Base-by-base conservation (phyloP, 2,797 vertebrate genomes). In the Crenichthys baileyi region DNA sequence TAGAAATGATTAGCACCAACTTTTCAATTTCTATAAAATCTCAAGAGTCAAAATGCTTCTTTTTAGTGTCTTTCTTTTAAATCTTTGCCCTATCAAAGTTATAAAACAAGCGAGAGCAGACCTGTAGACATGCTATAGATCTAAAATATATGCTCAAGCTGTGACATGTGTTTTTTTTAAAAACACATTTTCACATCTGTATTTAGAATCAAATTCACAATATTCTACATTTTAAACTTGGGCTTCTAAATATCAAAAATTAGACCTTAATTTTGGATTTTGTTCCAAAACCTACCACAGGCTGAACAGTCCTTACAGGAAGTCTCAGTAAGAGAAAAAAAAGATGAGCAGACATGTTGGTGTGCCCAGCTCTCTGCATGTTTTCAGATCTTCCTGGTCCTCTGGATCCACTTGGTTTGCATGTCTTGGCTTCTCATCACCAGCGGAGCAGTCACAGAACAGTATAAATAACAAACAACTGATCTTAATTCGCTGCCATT, bases 381-480 rank as follows among this genome's bases (percentile, higher is more conserved):
- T 55, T 29, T 77, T 36, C 55, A 1, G 2, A 77, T 41, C 7
- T 20, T 22, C 50, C 11, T 76, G 87, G 89, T 81, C 56, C 46
- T 75, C 44, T 78, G 24, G 84, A 48, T 77, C 73, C 39, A 51
- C 61, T 75, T 16, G 46, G 60, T 76, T 85, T 85, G 72, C 80
- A 20, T 76, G 39, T 85, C 26, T 50, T 41, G 68, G 24, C 79
- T 67, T 76, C 51, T 22, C 9, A 72, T 87, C 82, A 70, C 60
- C 44, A 26, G 24, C 70, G 70, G 68, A 73, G 26, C 51, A 2
- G 63, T 60, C 26, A 5, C 60, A 18, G 7, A 2, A 36, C 24
- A n/a, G 22, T 24, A n/a, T 8, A 20, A 18, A 15, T 16, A 1
- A 20, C 60, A 31, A 20, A 24, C 20, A 55, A 31, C 15, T 7